Evolutionary conservation across 37 sponge, comb jelly and placozoan genomes (phyloP), one percentile per base, ranked within the genome.

Genomic region (Lycopodina hypogea): DNA sequence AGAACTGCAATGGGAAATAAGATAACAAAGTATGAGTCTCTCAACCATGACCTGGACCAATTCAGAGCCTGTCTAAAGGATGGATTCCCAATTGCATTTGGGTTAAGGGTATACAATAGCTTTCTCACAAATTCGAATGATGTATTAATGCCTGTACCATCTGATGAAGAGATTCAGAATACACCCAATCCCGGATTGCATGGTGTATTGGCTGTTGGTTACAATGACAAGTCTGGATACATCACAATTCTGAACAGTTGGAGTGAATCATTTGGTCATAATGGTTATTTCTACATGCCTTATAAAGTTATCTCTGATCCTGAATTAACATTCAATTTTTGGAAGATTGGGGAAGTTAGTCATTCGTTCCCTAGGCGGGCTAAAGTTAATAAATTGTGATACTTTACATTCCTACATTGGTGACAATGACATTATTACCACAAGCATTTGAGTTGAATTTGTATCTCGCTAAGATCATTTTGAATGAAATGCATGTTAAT

Each of bases 41-140:
- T 73, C 45, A 30, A 65, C 7, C 66, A 65, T 7, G 22, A 39
- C 45, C 11, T 70, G 1, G 28, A 70, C 45, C 71, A 70, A 36
- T 39, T 70, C 22, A 41, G 45, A 70, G 71, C 71, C 35, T 70
- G 71, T 42, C 45, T 70, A 4, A 70, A 70, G 71, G 71, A 39
- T 19, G 35, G 35, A 1, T 70, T 35, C 26, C 71, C 71, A 35
- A 7, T 70, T 42, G 71, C 26, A 23, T 70, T 70, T 70, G 42
- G 71, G n/a, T 70, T 70, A 14, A 41, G 35, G 24, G 48, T 42
- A 19, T 70, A 70, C 28, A 14, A 39, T 9, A 70, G 71, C 24
- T 70, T 41, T 70, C 3, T 30, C 14, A 68, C 9, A 4, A 36
- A 30, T 35, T 21, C 21, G n/a, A 24, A 21, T 18, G 4, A 35